Evolutionary conservation across 2,113 vertebrate genomes (phyloP), one percentile per base, ranked within the genome.

Genomic region (Lampris megalopsis): DNA sequence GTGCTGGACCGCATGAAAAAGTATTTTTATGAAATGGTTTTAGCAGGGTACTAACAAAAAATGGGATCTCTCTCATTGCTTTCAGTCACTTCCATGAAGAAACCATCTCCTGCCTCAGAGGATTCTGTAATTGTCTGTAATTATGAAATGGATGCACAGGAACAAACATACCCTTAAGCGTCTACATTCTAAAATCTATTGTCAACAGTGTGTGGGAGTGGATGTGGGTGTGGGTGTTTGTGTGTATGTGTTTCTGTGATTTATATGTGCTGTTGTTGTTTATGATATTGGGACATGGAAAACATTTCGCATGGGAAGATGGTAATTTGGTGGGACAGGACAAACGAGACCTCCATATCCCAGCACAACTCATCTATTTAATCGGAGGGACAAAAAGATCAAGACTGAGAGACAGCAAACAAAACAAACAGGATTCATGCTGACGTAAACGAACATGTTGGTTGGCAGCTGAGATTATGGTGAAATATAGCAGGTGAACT

Each of bases 81-180:
- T 24, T 24, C 24, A 24, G 24, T 24, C 24, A 24, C 24, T 24
- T 24, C 24, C 24, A 24, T 24, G 24, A 24, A 24, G 24, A 24
- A 24, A 24, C 24, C 24, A 24, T 24, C 24, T 24, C 24, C 24
- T 24, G 24, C 24, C 24, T 24, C 24, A 24, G 24, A 73, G 11
- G 37, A 40, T 11, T 24, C 63, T 61, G 38, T 75, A 77, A 79
- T 79, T 79, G 45, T 71, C 59, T 69, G 73, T 80, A 84, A 82
- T 61, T 62, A 60, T 59, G 45, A 71, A 59, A 85, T 85, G 84
- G 79, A 73, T 63, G 37, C 6, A 9, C 37, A 75, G 45, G 36
- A 70, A 73, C 59, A 82, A 79, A 80, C 62, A 73, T 35, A 58
- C 41, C 35, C 56, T 11, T 49, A n/a, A 53, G 13, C 11, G 3